Conservation (phyloP, 1,140 invertebrate species). For the Pectinophora gossypiella region DNA sequence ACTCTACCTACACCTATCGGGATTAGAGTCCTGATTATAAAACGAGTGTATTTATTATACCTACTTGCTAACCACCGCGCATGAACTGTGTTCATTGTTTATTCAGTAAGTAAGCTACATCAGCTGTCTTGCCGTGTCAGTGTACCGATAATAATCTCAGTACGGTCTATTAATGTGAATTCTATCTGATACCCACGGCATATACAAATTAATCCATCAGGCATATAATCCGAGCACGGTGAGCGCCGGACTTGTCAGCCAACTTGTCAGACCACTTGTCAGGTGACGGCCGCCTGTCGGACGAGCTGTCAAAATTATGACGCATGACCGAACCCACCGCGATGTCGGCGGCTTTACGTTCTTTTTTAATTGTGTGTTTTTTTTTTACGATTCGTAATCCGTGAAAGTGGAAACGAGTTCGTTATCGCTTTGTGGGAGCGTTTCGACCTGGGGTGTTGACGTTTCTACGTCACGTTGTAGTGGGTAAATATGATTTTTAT, state of each 20-base stretch:
- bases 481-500: too few species aligned
- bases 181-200: conserved; percentile 33
- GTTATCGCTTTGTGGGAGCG: conserved; percentile 26
- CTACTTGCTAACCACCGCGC: too few species aligned
- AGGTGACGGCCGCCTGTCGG: conserved; percentile 29
- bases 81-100: too few species aligned
- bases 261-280: conserved; percentile 27
- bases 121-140: too few species aligned
- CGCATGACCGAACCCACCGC: conserved; percentile 55
- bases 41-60: too few species aligned
- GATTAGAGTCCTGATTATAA: too few species aligned
- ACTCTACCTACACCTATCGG: too few species aligned
- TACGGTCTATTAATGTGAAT: conserved; percentile 30
- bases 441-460: conserved; percentile 6
- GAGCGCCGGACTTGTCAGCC: conserved; percentile 14
- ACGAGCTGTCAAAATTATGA: conserved; percentile 57
- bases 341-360: conserved; percentile 24
- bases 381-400: conserved; percentile 27
- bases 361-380: conserved; percentile 17
- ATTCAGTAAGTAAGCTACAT: too few species aligned
- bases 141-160: conserved; percentile 28
- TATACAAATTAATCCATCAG: conserved; percentile 64
- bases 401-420: conserved; percentile 40
- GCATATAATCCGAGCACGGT: conserved; percentile 50
- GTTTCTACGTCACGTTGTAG: too few species aligned